Percentiles rank a stretch among this genome's conserved stretches.
These are phyloP conservation scores for Chaetophractus vellerosus DNA, from an alignment of 2,797 vertebrate genomes.

Conservation along the genomic window DNA sequence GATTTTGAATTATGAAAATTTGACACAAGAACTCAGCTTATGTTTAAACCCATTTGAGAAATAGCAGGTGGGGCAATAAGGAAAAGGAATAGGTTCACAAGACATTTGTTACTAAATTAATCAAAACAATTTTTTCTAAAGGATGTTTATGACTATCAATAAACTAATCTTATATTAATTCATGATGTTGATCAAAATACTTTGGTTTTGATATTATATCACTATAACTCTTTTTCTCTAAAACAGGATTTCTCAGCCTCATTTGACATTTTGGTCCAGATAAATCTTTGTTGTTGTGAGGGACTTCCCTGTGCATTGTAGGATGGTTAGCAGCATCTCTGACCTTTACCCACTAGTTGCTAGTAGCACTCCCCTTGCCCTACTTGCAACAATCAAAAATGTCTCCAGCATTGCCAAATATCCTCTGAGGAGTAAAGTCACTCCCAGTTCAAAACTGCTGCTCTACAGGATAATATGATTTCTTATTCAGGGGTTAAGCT, in stretches of 20 bases:
- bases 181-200: conserved; percentile 7
- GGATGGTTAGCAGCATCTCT: background rate
- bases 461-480: background rate
- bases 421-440: background rate
- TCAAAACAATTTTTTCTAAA: conserved; percentile 62
- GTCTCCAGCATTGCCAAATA: conserved; percentile 8
- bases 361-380: background rate
- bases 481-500: conserved; percentile 24
- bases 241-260: background rate
- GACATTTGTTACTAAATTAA: conserved; percentile 58
- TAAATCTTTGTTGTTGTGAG: background rate
- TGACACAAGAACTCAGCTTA: conserved; percentile 55
- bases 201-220: background rate
- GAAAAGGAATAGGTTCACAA: conserved; percentile 35
- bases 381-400: conserved; percentile 5
- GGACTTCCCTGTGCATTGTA: background rate
- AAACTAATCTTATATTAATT: conserved; percentile 35
- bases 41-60: conserved; percentile 54
- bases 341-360: background rate
- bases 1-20: conserved; percentile 68
- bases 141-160: background rate
- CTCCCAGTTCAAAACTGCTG: background rate
- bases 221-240: background rate
- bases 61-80: background rate
- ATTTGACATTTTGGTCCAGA: background rate